A percentile compares a stretch with the other conserved stretches of the same genome.
Conservation (phyloP, 2,888 invertebrate species). For the Sminthurides aquaticus region DNA sequence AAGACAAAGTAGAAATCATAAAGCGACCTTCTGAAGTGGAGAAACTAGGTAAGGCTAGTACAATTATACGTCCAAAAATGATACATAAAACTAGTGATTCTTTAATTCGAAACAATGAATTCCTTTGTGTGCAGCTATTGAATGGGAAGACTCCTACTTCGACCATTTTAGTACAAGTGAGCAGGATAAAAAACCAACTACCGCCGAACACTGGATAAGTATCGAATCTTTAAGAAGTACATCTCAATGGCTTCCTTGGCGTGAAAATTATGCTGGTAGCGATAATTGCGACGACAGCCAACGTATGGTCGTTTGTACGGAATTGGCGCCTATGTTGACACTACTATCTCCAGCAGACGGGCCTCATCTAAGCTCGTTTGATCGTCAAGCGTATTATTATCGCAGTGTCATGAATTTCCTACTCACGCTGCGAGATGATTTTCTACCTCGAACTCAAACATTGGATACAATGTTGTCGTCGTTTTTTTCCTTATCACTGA, state of each 20-base stretch:
- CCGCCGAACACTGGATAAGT: conserved; percentile 28
- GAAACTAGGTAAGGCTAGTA: neutral
- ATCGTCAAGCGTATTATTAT: conserved; percentile 31
- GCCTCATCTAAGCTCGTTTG: conserved; percentile 25
- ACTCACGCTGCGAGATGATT: conserved; percentile 36
- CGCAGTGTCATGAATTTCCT: conserved; percentile 36
- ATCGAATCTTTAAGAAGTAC: conserved; percentile 34
- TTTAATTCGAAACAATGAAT: neutral
- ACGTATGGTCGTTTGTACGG: conserved; percentile 25
- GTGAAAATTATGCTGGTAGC: conserved; percentile 27
- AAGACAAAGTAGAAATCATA: conserved; percentile 1
- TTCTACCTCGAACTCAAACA: conserved; percentile 38
- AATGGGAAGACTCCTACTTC: conserved; percentile 35
- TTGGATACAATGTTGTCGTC: conserved; percentile 30
- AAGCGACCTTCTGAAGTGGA: conserved; percentile 6
- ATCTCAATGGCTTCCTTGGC: conserved; percentile 36
- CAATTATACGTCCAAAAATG: neutral
- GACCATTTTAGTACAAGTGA: conserved; percentile 12
- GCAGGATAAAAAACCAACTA: neutral
- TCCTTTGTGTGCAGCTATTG: conserved; percentile 19
- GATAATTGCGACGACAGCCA: conserved; percentile 36
- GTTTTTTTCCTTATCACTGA: conserved; percentile 27
- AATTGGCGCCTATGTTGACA: conserved; percentile 28
- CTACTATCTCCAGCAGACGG: conserved; percentile 24
- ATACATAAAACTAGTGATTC: neutral